A percentile compares a stretch with the other conserved stretches of the same genome.
phyloP scores from a whole-genome alignment of 1,140 invertebrate genomes.

The Ylistrum balloti region DNA sequence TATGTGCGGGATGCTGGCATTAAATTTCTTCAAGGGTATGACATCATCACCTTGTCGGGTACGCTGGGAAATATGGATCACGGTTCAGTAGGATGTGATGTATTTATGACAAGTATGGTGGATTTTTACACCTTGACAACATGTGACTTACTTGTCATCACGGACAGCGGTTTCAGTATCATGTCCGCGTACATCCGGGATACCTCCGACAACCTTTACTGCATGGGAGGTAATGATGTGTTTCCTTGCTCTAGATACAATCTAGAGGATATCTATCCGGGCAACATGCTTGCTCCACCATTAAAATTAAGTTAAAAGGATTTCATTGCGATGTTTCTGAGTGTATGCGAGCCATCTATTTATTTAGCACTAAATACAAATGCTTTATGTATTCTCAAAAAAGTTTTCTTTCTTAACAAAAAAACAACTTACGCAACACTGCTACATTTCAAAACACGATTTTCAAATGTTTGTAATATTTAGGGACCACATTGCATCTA shows the following conservation, averaged over 20 bases:
- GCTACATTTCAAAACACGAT: too few relatives aligned
- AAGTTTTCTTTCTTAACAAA: too few relatives aligned
- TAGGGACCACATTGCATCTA: too few relatives aligned
- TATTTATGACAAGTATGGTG: neutral
- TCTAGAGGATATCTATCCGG: neutral
- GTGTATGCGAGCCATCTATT: too few relatives aligned
- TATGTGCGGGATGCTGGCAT: slow-evolving; percentile 16
- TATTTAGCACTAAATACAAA: too few relatives aligned
- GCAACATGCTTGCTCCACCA: neutral
- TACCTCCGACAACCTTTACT: neutral
- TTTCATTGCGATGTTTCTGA: too few relatives aligned
- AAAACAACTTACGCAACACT: too few relatives aligned
- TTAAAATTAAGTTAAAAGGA: too few relatives aligned
- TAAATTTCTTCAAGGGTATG: neutral
- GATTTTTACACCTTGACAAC: neutral
- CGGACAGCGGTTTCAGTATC: neutral
- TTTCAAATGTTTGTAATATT: too few relatives aligned
- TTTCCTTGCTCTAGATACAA: neutral
- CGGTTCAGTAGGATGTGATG: neutral
- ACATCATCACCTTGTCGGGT: neutral
- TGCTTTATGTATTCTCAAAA: too few relatives aligned
- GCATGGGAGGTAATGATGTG: neutral
- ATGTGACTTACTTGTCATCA: neutral
- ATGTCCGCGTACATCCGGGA: neutral
- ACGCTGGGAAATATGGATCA: neutral